phyloP scores from a whole-genome alignment of 2,888 invertebrate genomes.

The Cosmia trapezina region DNA sequence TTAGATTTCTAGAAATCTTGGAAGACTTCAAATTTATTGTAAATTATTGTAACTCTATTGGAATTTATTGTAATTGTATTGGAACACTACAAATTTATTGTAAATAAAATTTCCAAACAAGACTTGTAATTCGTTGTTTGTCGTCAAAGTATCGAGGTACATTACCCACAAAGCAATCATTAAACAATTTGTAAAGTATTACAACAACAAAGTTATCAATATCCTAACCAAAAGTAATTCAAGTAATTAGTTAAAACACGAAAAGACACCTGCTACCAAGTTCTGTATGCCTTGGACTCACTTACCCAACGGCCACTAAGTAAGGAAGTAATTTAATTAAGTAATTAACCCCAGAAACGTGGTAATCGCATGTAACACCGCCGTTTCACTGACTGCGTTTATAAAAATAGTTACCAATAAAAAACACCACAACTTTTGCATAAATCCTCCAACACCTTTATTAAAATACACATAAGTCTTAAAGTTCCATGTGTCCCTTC shows the following conservation, averaged over 20 bases:
- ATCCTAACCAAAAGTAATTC: not conserved
- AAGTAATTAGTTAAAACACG: conserved; percentile 23
- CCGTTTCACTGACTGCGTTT: conserved; percentile 71
- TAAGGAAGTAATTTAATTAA: conserved; percentile 80
- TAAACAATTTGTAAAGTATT: conserved; percentile 1
- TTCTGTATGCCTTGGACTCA: conserved; percentile 39
- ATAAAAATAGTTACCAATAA: conserved; percentile 68
- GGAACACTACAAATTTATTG: too few species aligned
- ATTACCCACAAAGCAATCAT: not conserved
- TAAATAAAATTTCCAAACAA: not conserved
- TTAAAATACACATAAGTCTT: conserved; percentile 43
- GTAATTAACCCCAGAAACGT: conserved; percentile 79
- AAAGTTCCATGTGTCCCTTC: conserved; percentile 43
- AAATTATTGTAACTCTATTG: too few species aligned
- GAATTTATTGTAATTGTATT: too few species aligned
- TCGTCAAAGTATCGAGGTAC: not conserved
- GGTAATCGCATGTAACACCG: conserved; percentile 78
- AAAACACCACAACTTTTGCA: conserved; percentile 19
- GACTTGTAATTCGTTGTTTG: not conserved
- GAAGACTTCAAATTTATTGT: too few species aligned
- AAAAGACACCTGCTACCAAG: conserved; percentile 42
- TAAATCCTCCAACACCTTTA: conserved; percentile 44
- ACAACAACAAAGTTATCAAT: conserved; percentile 4
- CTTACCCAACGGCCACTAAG: conserved; percentile 59
- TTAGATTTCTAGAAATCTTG: too few species aligned